Base-by-base conservation (phyloP, 2,113 vertebrate species). In the Lagenorhynchus albirostris region DNA sequence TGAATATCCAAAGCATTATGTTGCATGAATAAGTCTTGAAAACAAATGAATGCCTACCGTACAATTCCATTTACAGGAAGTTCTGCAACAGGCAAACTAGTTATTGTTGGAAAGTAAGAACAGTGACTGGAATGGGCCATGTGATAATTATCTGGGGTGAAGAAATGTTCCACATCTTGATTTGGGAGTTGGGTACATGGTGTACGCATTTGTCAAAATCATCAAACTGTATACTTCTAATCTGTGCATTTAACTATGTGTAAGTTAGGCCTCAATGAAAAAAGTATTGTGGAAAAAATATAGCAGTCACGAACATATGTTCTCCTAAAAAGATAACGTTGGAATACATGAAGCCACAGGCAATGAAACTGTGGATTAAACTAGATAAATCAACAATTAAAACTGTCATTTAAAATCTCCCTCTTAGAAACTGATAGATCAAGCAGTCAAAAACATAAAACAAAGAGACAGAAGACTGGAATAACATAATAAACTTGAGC, bases 11-110 rank as follows among this genome's bases (percentile, higher is more conserved):
- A 4, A 70, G 29, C 74, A 6, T 18, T 14, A 1, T 2, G 50
- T 8, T 2, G 13, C 9, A 6, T 20, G 80, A 33, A 10, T 29
- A 33, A 36, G 8, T 33, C 65, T 10, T 53, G 26, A 53, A 23
- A 18, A 9, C 8, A 25, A 41, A n/a, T 1, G 44, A 47, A 33
- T 1, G 15, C 12, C 41, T 2, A 1, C 36, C 0, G 7, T 0
- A 14, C 17, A 8, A 8, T 18, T 18, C n/a, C 47, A 5, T n/a
- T 33, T 17, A 0, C 36, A 6, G 18, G 44, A 31, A 5, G 47
- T 26, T 36, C 62, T 21, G 2, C 8, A 1, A 36, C 9, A 1
- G 13, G 23, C 15, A 11, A 3, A 3, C 33, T 1, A 0, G 38
- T 20, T 31, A 3, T 26, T 38, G 10, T 62, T 29, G 6, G 8